Percentiles rank a stretch among this genome's conserved stretches.
Evolutionary conservation across 2,888 invertebrate species (phyloP).

Genomic region (Zygothrica quintamaculata): DNA sequence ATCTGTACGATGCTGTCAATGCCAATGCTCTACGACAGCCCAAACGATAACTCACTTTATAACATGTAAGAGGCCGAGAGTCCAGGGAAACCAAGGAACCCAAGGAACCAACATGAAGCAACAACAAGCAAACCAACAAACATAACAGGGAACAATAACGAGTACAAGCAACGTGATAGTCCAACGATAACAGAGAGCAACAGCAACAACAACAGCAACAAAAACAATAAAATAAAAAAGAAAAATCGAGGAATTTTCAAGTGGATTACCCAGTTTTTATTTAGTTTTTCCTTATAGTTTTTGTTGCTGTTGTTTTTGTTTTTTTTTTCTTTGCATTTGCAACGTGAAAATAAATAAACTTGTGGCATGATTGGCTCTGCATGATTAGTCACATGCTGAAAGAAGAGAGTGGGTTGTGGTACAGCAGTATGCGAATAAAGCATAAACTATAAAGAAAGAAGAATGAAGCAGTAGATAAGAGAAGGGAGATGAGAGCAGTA

Average conservation of each 20-base stretch:
- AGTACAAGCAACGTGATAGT: slow-evolving; percentile 74
- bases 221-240: slow-evolving; percentile 53
- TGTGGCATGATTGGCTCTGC: slow-evolving; percentile 78
- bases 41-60: slow-evolving; percentile 75
- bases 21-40: slow-evolving; percentile 58
- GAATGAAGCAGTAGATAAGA: not conserved
- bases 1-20: slow-evolving; percentile 17
- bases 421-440: slow-evolving; percentile 2
- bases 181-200: slow-evolving; percentile 66
- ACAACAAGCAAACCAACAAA: slow-evolving; percentile 36
- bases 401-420: slow-evolving; percentile 28
- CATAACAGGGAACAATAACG: slow-evolving; percentile 77
- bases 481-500: not conserved
- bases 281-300: too few species aligned
- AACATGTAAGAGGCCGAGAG: slow-evolving; percentile 52
- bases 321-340: slow-evolving; percentile 68
- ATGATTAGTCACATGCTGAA: slow-evolving; percentile 76
- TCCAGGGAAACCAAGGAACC: slow-evolving; percentile 22
- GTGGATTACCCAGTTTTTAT: slow-evolving; percentile 79
- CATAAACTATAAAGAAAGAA: not conserved
- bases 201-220: slow-evolving; percentile 29
- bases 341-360: slow-evolving; percentile 80
- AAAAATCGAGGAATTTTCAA: slow-evolving; percentile 78
- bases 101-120: slow-evolving; percentile 6
- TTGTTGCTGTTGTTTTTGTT: too few species aligned